A percentile compares a stretch with the other conserved stretches of the same genome.
Evolutionary conservation across 2,888 invertebrate genomes (phyloP).

Genomic region (Panzeria rudis): DNA sequence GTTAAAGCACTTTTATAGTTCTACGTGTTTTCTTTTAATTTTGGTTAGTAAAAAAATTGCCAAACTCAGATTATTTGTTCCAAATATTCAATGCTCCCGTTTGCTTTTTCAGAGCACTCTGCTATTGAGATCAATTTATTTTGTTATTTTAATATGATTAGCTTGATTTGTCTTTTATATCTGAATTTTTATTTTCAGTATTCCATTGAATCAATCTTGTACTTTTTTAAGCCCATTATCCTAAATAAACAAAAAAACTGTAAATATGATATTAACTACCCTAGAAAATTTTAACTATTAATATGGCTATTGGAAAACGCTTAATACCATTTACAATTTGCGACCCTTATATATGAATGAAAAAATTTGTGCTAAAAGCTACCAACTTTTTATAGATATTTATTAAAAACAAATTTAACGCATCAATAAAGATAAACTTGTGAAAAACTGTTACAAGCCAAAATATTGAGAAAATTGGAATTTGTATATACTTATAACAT

Average conservation of each 20-base stretch:
- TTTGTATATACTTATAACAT: neutral
- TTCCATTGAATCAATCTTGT: no score
- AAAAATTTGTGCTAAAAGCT: conserved; percentile 27
- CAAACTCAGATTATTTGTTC: no score
- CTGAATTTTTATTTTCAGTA: no score
- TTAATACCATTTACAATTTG: neutral
- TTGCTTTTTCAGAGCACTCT: no score
- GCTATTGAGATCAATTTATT: no score
- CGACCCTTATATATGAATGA: neutral
- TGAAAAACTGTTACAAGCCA: conserved; percentile 32
- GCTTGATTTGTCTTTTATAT: no score
- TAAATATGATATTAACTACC: no score
- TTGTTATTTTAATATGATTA: no score
- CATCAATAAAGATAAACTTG: conserved; percentile 53
- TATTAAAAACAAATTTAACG: conserved; percentile 65
- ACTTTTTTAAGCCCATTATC: conserved; percentile 35
- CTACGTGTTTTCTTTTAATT: no score
- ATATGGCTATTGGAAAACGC: neutral
- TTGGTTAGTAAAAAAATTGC: no score
- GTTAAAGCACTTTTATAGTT: no score
- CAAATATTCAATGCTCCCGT: no score
- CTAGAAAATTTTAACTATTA: neutral
- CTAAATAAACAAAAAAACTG: conserved; percentile 53
- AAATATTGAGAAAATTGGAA: conserved; percentile 9
- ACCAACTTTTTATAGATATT: conserved; percentile 2